Percentiles rank a stretch among this genome's conserved stretches.
phyloP scores from a whole-genome alignment of 2,797 vertebrate species.

The Pelobates cultripes region DNA sequence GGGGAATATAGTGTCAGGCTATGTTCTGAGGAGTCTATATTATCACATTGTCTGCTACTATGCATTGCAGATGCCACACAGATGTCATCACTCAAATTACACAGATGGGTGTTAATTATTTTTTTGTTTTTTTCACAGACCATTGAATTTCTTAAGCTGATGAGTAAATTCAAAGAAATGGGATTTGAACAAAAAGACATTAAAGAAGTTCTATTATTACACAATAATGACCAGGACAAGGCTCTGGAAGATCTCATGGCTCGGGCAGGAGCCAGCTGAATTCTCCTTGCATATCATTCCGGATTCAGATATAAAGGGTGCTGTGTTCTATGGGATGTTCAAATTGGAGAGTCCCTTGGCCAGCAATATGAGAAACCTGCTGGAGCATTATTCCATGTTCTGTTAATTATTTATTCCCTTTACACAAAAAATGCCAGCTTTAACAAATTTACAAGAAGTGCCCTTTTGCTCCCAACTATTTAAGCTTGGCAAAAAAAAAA shows the following conservation, averaged over 20 bases:
- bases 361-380: too few relatives aligned
- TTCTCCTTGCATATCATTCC: neutral
- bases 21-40: too few relatives aligned
- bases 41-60: too few relatives aligned
- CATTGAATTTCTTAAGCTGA: constrained; percentile 90
- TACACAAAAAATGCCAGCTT: constrained; percentile 51
- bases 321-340: too few relatives aligned
- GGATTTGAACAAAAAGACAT: constrained; percentile 94
- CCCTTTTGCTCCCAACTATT: constrained; percentile 45
- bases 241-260: constrained; percentile 96
- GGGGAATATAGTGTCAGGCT: too few relatives aligned
- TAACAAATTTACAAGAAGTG: constrained; percentile 65
- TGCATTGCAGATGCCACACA: too few relatives aligned
- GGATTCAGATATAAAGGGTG: neutral
- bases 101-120: neutral
- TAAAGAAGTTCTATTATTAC: constrained; percentile 91
- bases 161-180: constrained; percentile 98
- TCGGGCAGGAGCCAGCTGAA: constrained; percentile 91
- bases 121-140: constrained; percentile 72
- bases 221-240: constrained; percentile 93
- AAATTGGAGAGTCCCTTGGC: too few relatives aligned
- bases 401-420: constrained; percentile 39
- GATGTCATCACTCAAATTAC: neutral
- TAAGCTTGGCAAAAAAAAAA: neutral
- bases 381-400: neutral